phyloP scores from a whole-genome alignment of 2,113 vertebrate species.

The Mobula birostris region DNA sequence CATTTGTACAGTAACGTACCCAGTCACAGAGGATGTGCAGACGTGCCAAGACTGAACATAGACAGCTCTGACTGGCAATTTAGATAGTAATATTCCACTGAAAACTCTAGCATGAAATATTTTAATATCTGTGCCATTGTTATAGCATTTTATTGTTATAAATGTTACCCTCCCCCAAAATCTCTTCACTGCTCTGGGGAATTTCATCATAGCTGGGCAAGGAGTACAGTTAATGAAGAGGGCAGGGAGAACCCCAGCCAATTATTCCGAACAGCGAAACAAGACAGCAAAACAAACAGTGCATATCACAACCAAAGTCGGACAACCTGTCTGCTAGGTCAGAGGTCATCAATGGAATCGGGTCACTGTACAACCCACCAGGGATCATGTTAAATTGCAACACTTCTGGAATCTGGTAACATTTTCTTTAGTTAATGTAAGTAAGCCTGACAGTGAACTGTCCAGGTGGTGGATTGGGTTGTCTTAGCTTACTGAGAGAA shows the following conservation, averaged over 20 bases:
- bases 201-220: background rate
- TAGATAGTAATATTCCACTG: background rate
- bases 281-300: background rate
- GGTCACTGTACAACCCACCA: background rate
- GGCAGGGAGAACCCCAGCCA: background rate
- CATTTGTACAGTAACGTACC: background rate
- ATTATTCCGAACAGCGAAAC: background rate
- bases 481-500: constrained; percentile 51
- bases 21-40: background rate
- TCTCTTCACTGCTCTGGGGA: background rate
- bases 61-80: background rate
- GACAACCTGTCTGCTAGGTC: background rate
- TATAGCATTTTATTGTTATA: background rate
- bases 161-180: background rate
- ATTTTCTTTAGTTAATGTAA: background rate
- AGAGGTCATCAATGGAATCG: background rate
- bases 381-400: background rate
- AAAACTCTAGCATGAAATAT: background rate
- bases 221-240: background rate
- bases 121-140: background rate
- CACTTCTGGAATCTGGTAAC: background rate
- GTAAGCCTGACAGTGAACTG: background rate
- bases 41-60: background rate
- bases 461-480: constrained; percentile 48
- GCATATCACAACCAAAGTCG: background rate